Base-by-base conservation (phyloP, 2,888 invertebrate species). In the Xanthia icteritia region DNA sequence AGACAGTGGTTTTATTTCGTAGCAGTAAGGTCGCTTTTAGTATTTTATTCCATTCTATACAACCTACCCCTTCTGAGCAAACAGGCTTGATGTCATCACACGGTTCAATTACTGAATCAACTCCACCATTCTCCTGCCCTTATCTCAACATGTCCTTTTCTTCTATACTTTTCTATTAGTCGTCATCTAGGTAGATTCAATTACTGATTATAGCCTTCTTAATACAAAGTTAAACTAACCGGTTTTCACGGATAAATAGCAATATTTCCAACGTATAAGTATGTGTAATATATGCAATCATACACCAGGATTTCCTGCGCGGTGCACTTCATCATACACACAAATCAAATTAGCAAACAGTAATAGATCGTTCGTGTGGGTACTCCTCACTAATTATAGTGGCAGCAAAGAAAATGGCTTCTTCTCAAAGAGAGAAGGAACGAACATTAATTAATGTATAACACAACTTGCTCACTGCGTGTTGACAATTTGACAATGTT, bases 241-340 rank as follows among this genome's bases (percentile, higher is more conserved):
- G n/a, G 75, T 5, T 13, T 13, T 56, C 13, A 0, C 13, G 4
- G 63, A 15, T 39, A 31, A 75, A 20, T 27, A n/a, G 1, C 31
- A 63, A n/a, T 63, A 54, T 45, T 63, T 42, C 51, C 51, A 54
- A 20, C 42, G 8, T 6, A 48, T 23, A 39, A 39, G 23, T 61
- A 42, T 5, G 58, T 58, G 42, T 61, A 20, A 51, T 31, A 51
- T 31, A n/a, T n/a, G 61, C 51, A 76, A 75, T 63, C 9, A 54
- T 4, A 17, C 0, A 63, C 31, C 61, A 76, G 75, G 76, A 75
- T 76, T 17, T 75, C 75, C 75, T 45, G 54, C n/a, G 0, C 17
- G 23, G 0, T 8, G 20, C 42, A 11, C 27, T 76, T 63, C 31
- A 63, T 54, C 45, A 36, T 0, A 20, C n/a, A 45, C 45, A 76